Conservation (phyloP, 1,140 invertebrate genomes). For the Caenorhabditis inopinata region DNA sequence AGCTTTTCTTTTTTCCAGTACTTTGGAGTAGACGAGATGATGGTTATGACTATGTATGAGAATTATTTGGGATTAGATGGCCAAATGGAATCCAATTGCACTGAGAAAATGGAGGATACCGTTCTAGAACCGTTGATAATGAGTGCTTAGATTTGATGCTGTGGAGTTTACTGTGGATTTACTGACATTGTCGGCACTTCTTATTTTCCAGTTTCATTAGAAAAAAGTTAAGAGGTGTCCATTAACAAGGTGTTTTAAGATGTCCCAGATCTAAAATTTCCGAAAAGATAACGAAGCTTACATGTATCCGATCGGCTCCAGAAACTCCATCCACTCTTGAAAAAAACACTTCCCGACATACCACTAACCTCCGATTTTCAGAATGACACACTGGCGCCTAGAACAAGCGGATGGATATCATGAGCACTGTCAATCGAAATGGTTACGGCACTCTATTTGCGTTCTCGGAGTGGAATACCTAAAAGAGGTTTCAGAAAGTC, state of each 20-base stretch:
- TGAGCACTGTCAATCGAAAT: not conserved
- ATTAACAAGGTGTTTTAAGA: too few species aligned
- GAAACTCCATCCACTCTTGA: too few species aligned
- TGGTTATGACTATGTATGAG: conserved; percentile 1
- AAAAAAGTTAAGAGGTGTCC: too few species aligned
- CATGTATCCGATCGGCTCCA: too few species aligned
- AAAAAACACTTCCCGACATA: not conserved
- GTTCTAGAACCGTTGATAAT: not conserved
- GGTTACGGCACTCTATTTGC: conserved; percentile 3
- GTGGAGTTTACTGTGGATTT: too few species aligned
- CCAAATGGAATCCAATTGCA: conserved; percentile 17
- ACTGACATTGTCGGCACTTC: too few species aligned
- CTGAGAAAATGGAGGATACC: not conserved
- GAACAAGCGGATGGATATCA: not conserved
- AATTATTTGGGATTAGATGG: conserved; percentile 29
- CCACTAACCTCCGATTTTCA: not conserved
- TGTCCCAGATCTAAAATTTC: too few species aligned
- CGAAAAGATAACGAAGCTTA: too few species aligned
- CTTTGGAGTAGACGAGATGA: conserved; percentile 25
- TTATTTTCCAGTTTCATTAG: too few species aligned
- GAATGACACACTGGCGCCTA: conserved; percentile 5
- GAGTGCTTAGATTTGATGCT: not conserved
- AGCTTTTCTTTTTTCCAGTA: not conserved
- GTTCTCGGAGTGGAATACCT: conserved; percentile 29
- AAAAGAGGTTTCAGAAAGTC: not conserved